Evolutionary conservation across 1,140 invertebrate genomes (phyloP), one percentile per base, ranked within the genome.

Genomic region (Bombus impatiens): DNA sequence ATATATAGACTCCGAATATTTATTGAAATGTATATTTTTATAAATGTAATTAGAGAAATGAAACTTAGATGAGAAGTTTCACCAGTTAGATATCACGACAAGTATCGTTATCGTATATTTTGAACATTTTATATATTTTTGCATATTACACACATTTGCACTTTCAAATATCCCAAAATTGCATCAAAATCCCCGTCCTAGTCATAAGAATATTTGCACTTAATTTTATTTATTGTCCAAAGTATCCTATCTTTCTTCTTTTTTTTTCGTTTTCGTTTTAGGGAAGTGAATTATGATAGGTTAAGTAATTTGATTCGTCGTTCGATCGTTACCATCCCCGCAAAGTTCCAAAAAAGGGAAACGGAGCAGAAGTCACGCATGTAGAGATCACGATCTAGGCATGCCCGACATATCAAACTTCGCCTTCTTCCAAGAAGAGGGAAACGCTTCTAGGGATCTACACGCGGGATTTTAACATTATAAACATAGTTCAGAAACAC

Each of bases 341-440:
- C 18, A 68, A 35, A 35, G 6, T 28, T 13, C 40, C 44, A 22
- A 77, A 47, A 32, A 67, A 57, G 10, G 44, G 3, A 6, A 35
- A 40, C 35, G 25, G 12, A 53, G 44, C 28, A 32, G 5, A 68
- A 77, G 44, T 74, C 80, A 62, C 68, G 70, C 47, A 44, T 59
- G 28, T 10, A 82, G 53, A 74, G 42, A 62, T 37, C 47, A 72
- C 44, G n/a, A 57, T 37, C 53, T 53, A 62, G 35, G 70, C 70
- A 82, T 74, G 80, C 53, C n/a, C 68, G 47, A 82, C 80, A 74
- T 82, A 74, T 82, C 44, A 82, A 82, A 82, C 47, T 74, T 62
- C 6, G 22, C 15, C n/a, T 37, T 35, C 18, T 82, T 82, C 80
- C 53, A 59, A n/a, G 80, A 74, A 82, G n/a, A 12, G 25, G 25